Conservation (phyloP, 2,113 vertebrate genomes). For the Cathartes aura region DNA sequence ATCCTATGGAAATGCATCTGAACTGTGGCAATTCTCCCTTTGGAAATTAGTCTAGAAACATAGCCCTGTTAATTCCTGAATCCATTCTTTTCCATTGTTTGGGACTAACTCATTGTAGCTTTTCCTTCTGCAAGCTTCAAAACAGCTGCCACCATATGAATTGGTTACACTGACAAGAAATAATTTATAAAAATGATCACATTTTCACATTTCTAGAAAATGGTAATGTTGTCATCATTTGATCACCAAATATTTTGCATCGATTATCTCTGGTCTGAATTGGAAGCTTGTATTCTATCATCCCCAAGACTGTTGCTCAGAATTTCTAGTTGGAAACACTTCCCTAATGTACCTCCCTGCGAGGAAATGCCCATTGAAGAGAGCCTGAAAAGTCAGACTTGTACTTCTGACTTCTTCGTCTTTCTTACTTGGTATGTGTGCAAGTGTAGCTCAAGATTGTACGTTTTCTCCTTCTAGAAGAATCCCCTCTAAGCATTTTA, state of each 20-base stretch:
- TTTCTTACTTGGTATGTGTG: not conserved
- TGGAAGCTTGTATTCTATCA: not conserved
- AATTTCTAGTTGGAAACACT: not conserved
- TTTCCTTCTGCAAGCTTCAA: not conserved
- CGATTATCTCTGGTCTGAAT: not conserved
- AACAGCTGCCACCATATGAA: not conserved
- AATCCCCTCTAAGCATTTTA: not conserved
- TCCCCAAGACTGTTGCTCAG: not conserved
- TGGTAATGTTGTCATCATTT: not conserved
- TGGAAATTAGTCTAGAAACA: not conserved
- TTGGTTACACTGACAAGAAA: not conserved
- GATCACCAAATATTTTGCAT: not conserved
- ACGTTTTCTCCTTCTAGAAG: not conserved
- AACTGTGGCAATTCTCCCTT: not conserved
- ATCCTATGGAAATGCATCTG: not conserved
- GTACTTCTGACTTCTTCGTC: not conserved
- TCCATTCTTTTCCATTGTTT: not conserved
- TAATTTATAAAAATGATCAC: rapidly evolving
- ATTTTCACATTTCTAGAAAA: not conserved
- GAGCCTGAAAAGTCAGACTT: not conserved
- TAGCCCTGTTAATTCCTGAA: not conserved
- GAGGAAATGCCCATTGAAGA: not conserved
- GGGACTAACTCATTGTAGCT: not conserved
- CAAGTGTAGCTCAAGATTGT: not conserved
- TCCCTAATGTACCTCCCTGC: rapidly evolving